A percentile compares a stretch with the other conserved stretches of the same genome.
phyloP scores from a whole-genome alignment of 2,888 invertebrate species.

The Lepidocyrtinus sp. region DNA sequence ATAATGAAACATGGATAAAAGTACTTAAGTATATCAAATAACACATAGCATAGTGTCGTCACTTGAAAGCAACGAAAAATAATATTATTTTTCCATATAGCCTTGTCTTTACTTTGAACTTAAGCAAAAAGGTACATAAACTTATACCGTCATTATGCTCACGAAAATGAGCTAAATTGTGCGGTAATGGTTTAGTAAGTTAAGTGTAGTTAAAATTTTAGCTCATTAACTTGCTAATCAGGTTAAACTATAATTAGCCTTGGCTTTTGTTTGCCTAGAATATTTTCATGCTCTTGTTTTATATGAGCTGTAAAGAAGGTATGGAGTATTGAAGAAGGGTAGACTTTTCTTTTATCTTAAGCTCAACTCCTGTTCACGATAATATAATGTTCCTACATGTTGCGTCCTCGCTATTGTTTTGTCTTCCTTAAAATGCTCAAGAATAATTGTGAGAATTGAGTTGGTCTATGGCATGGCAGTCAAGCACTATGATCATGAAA shows the following conservation, averaged over 20 bases:
- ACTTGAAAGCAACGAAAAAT: slow-evolving; percentile 9
- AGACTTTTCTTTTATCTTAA: neutral
- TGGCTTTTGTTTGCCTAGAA: slow-evolving; percentile 49
- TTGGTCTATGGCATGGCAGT: slow-evolving; percentile 16
- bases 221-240: slow-evolving; percentile 61
- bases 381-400: slow-evolving; percentile 17
- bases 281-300: slow-evolving; percentile 22
- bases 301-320: neutral
- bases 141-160: neutral
- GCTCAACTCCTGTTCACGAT: slow-evolving; percentile 4
- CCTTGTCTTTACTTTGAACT: slow-evolving; percentile 40
- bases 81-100: slow-evolving; percentile 5
- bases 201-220: slow-evolving; percentile 48
- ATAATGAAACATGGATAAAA: neutral
- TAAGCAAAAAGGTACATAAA: slow-evolving; percentile 26
- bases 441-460: neutral
- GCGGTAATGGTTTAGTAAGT: neutral
- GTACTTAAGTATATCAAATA: neutral
- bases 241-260: slow-evolving; percentile 61
- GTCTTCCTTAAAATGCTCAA: neutral
- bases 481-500: slow-evolving; percentile 49
- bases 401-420: neutral
- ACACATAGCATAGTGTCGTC: neutral
- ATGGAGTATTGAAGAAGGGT: neutral
- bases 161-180: neutral